These are phyloP conservation scores for Pogonomyrmex barbatus DNA, from an alignment of 1,140 invertebrate species.

Conservation along the genomic window DNA sequence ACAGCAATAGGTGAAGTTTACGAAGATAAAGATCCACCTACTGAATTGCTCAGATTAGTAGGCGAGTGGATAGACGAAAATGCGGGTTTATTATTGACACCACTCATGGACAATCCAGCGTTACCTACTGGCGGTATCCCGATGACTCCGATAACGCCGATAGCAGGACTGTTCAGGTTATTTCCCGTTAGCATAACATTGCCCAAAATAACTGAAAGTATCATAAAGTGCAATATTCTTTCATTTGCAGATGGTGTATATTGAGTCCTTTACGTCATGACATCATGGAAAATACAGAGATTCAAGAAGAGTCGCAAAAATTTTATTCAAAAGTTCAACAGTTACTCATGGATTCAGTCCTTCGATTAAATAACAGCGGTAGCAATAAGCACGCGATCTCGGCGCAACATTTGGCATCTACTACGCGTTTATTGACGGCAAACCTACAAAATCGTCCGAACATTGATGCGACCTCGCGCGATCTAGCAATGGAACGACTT, in stretches of 20 bases:
- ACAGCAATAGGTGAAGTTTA: slow-evolving; percentile 93
- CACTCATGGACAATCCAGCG: slow-evolving; percentile 89
- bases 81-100: slow-evolving; percentile 89
- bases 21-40: slow-evolving; percentile 82
- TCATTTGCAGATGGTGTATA: slow-evolving; percentile 82
- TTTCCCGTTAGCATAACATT: background rate
- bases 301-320: slow-evolving; percentile 76
- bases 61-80: slow-evolving; percentile 87
- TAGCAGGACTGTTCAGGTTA: slow-evolving; percentile 90
- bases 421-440: slow-evolving; percentile 76
- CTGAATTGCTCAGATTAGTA: slow-evolving; percentile 80
- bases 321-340: slow-evolving; percentile 85
- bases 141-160: slow-evolving; percentile 93
- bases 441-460: slow-evolving; percentile 74
- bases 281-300: slow-evolving; percentile 55
- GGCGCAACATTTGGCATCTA: slow-evolving; percentile 84
- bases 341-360: slow-evolving; percentile 84
- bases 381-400: slow-evolving; percentile 85
- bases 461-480: slow-evolving; percentile 67
- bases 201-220: slow-evolving; percentile 10
- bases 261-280: slow-evolving; percentile 78
- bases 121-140: slow-evolving; percentile 92
- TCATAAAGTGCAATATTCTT: background rate
- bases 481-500: slow-evolving; percentile 89
- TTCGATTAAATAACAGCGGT: slow-evolving; percentile 80